Evolutionary conservation across 1,140 invertebrate genomes (phyloP).

Genomic region (Argopecten irradians): DNA sequence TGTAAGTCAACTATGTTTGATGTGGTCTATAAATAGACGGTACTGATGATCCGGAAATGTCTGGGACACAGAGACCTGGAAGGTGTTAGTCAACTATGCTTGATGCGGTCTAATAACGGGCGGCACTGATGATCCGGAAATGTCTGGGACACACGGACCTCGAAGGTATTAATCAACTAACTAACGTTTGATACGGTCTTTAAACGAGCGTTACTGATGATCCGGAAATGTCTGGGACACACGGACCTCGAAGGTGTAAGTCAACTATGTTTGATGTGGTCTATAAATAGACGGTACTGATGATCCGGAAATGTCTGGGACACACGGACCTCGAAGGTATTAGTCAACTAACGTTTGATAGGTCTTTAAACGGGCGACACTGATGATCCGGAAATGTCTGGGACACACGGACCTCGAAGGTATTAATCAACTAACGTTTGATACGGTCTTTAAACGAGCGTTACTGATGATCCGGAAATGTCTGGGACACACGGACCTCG

Average conservation of each 20-base stretch:
- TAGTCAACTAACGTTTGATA: too few species aligned
- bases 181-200: too few species aligned
- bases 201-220: not conserved
- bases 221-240: not conserved
- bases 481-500: not conserved
- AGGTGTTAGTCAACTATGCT: too few species aligned
- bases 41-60: not conserved
- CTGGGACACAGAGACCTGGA: not conserved
- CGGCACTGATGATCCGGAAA: not conserved
- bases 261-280: too few species aligned
- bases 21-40: not conserved
- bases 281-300: not conserved
- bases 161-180: too few species aligned
- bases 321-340: too few species aligned
- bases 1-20: too few species aligned
- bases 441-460: not conserved
- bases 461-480: not conserved
- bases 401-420: not conserved
- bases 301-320: not conserved
- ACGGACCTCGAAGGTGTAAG: too few species aligned
- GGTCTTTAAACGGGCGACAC: not conserved
- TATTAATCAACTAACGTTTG: too few species aligned
- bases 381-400: not conserved
- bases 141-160: not conserved
- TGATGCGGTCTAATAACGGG: not conserved